phyloP scores from a whole-genome alignment of 2,888 invertebrate species.

The Ophion obscuratus region DNA sequence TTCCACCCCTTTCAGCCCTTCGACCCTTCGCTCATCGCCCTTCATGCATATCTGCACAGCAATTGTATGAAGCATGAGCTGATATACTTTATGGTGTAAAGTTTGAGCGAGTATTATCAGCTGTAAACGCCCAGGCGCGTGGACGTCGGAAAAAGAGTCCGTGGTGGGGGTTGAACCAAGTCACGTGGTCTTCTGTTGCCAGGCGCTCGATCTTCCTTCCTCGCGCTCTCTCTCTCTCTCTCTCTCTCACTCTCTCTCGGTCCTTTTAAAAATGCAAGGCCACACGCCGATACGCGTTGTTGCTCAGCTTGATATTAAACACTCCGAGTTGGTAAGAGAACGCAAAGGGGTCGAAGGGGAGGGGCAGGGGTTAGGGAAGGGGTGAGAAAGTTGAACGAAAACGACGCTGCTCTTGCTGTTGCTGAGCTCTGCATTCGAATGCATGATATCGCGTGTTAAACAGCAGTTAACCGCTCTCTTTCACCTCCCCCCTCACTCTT shows the following conservation, averaged over 20 bases:
- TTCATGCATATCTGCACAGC: neutral
- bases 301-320: slow-evolving; percentile 57
- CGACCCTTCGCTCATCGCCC: neutral
- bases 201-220: neutral
- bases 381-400: slow-evolving; percentile 54
- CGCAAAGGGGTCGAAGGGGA: neutral
- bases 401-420: slow-evolving; percentile 69
- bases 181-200: slow-evolving; percentile 20
- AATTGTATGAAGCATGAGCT: neutral
- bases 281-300: slow-evolving; percentile 19
- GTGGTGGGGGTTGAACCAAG: slow-evolving; percentile 37
- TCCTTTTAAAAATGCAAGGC: slow-evolving; percentile 29
- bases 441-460: slow-evolving; percentile 80
- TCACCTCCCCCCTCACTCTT: slow-evolving; percentile 21
- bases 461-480: slow-evolving; percentile 74
- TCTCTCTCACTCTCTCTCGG: neutral
- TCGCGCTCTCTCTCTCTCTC: neutral
- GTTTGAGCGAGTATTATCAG: slow-evolving; percentile 43
- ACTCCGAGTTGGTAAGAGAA: slow-evolving; percentile 30
- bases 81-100: slow-evolving; percentile 31
- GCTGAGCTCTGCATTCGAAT: slow-evolving; percentile 78
- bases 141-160: slow-evolving; percentile 17
- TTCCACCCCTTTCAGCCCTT: neutral
- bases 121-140: slow-evolving; percentile 26
- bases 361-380: slow-evolving; percentile 2